phyloP scores from a whole-genome alignment of 2,888 invertebrate genomes.

The Oscheius sp. region DNA sequence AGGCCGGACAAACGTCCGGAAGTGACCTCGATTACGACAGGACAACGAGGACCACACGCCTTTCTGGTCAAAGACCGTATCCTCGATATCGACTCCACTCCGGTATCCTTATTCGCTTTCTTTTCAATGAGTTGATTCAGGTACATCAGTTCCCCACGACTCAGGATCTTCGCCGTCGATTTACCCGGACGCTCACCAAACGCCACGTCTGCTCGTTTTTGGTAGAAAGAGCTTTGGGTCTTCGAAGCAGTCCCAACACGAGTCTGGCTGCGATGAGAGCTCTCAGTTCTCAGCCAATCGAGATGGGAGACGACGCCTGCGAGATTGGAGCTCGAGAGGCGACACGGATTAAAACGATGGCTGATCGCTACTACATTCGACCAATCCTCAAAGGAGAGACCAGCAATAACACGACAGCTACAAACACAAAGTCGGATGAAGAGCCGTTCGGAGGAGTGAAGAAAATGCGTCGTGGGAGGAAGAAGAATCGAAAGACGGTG shows the following conservation, averaged over 20 bases:
- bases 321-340: slow-evolving; percentile 22
- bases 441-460: no score
- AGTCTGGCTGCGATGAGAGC: not conserved
- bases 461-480: no score
- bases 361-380: not conserved
- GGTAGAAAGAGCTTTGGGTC: not conserved
- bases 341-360: not conserved
- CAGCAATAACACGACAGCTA: no score
- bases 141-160: not conserved
- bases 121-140: not conserved
- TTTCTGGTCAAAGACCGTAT: slow-evolving; percentile 9
- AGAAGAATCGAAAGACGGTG: no score
- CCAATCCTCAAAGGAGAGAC: not conserved
- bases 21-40: not conserved
- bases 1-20: not conserved
- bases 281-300: not conserved
- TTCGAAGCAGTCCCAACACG: slow-evolving; percentile 14
- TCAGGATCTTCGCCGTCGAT: not conserved
- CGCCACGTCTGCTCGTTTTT: not conserved
- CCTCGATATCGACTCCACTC: slow-evolving; percentile 1
- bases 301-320: slow-evolving; percentile 6
- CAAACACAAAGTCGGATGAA: no score
- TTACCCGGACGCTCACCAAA: not conserved
- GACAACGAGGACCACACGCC: not conserved
- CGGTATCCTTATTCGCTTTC: not conserved